Percentiles rank a stretch among this genome's conserved stretches.
Evolutionary conservation across 2,797 vertebrate genomes (phyloP).

Genomic region (Muscicapa striata): DNA sequence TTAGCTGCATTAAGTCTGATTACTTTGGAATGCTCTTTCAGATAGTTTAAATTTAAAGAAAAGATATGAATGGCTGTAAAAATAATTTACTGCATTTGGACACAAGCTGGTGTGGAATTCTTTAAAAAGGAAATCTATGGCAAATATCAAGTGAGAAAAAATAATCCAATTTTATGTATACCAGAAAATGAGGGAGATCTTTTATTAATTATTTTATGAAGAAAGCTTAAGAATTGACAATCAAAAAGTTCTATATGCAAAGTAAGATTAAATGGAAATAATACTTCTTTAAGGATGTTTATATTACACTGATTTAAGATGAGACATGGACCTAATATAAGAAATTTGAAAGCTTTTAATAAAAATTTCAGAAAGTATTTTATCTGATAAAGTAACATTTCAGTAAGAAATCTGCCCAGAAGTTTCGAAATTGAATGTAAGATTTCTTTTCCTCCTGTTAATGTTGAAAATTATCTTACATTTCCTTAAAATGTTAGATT

Average conservation of each 20-base stretch:
- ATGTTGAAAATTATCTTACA: background rate
- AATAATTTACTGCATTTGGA: constrained; percentile 7
- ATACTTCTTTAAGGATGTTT: constrained; percentile 7
- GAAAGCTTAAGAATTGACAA: constrained; percentile 26
- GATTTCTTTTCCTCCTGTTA: background rate
- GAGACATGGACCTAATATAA: background rate
- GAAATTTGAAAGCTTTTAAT: background rate
- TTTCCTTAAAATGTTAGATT: background rate
- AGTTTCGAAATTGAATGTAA: background rate
- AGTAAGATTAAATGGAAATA: constrained; percentile 55
- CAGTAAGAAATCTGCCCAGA: background rate
- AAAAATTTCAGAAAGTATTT: background rate
- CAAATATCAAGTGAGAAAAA: constrained; percentile 15
- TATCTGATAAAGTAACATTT: background rate
- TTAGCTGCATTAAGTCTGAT: constrained; percentile 31
- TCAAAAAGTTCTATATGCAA: background rate
- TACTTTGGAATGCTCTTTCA: constrained; percentile 23
- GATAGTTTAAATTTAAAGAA: constrained; percentile 12
- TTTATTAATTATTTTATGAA: constrained; percentile 52
- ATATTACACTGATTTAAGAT: constrained; percentile 33
- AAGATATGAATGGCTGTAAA: background rate
- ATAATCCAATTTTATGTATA: constrained; percentile 26
- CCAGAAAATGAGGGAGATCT: background rate
- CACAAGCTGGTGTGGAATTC: constrained; percentile 19
- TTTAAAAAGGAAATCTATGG: constrained; percentile 27